These are phyloP conservation scores for Xyliphius kryptos DNA, from an alignment of 2,113 vertebrate species.

Conservation along the genomic window DNA sequence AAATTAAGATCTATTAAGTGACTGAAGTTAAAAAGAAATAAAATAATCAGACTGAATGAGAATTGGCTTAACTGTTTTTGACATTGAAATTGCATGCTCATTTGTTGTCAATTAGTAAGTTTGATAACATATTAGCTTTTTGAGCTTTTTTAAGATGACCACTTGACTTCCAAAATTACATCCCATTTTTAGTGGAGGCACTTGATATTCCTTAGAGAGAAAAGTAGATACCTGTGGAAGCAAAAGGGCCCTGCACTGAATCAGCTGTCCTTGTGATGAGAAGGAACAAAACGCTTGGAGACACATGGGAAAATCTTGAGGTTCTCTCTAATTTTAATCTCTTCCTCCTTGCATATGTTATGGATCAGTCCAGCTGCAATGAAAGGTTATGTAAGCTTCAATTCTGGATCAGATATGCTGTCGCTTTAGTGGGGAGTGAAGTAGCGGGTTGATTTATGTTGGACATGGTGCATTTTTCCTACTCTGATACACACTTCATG, in stretches of 20 bases:
- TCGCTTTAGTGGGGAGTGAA: slow-evolving; percentile 13
- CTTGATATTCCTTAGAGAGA: not conserved
- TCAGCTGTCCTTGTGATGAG: not conserved
- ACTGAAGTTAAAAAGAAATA: no score
- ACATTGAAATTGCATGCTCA: no score
- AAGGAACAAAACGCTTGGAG: not conserved
- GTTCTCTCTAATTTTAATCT: not conserved
- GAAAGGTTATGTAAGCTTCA: slow-evolving; percentile 34
- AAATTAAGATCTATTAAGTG: no score
- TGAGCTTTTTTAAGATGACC: no score
- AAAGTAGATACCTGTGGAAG: not conserved
- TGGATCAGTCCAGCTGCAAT: slow-evolving; percentile 12
- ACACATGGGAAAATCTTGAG: not conserved
- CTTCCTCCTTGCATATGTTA: slow-evolving; percentile 20
- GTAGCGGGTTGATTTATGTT: slow-evolving; percentile 44
- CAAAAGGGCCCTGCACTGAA: not conserved
- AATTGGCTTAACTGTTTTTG: no score
- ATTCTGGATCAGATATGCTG: slow-evolving; percentile 39
- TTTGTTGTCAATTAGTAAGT: no score
- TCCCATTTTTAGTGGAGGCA: slow-evolving; percentile 25
- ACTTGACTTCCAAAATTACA: no score
- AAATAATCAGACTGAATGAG: no score
- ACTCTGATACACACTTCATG: slow-evolving; percentile 33
- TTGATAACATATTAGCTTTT: no score
- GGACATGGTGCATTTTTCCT: slow-evolving; percentile 43